These are phyloP conservation scores for Rhodinocichla rosea DNA, from an alignment of 2,113 vertebrate genomes.

Conservation along the genomic window DNA sequence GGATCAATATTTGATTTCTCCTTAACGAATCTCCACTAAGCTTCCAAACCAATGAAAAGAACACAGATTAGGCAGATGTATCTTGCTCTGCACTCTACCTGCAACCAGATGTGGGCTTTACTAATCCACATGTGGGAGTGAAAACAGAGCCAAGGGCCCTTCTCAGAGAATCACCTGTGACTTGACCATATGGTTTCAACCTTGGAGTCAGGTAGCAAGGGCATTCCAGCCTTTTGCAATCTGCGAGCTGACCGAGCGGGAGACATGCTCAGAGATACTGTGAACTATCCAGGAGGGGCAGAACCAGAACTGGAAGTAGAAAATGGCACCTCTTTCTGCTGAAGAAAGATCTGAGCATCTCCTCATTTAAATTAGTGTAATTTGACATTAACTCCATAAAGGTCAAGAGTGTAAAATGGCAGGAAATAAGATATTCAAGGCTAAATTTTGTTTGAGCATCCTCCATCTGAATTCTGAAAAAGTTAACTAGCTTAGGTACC, in stretches of 20 bases:
- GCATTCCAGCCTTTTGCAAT: constrained; percentile 41
- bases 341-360: neutral
- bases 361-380: neutral
- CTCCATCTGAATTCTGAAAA: neutral
- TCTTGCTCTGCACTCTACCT: constrained; percentile 23
- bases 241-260: neutral
- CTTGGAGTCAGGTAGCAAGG: constrained; percentile 63
- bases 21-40: neutral
- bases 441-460: neutral
- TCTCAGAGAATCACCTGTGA: constrained; percentile 56
- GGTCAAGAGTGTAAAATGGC: neutral
- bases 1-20: constrained; percentile 6
- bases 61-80: constrained; percentile 43
- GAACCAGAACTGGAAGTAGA: neutral
- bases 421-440: neutral
- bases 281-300: neutral
- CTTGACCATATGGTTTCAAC: constrained; percentile 69
- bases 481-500: neutral
- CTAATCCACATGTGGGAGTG: constrained; percentile 61
- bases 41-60: constrained; percentile 26
- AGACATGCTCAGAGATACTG: neutral
- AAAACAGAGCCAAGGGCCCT: constrained; percentile 66
- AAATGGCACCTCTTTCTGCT: neutral
- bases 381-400: neutral
- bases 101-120: constrained; percentile 57